These are phyloP conservation scores for Anguilla obscura DNA, from an alignment of 2,797 vertebrate species.

Conservation along the genomic window DNA sequence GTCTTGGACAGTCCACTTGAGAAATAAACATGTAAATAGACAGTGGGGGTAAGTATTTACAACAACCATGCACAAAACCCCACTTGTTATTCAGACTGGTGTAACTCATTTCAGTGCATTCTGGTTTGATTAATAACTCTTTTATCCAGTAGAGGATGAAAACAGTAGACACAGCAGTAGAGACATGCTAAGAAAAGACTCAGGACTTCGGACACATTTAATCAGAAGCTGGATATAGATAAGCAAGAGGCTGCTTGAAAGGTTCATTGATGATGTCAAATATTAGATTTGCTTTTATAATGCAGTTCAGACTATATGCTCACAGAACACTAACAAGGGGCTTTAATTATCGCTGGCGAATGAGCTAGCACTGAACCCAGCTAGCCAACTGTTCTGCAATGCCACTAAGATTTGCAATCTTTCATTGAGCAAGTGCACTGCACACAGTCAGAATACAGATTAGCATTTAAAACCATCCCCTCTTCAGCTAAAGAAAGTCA, in stretches of 20 bases:
- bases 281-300: neutral
- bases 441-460: constrained; percentile 28
- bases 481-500: constrained; percentile 57
- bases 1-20: too few species aligned
- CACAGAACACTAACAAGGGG: neutral
- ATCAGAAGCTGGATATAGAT: neutral
- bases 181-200: neutral
- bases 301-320: neutral
- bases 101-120: too few species aligned
- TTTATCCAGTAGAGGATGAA: too few species aligned
- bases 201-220: neutral
- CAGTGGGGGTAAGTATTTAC: too few species aligned
- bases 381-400: constrained; percentile 19
- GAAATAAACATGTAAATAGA: too few species aligned
- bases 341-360: constrained; percentile 25
- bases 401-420: constrained; percentile 25
- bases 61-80: too few species aligned
- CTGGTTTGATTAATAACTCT: too few species aligned
- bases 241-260: neutral
- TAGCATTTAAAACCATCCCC: constrained; percentile 29
- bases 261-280: neutral
- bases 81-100: too few species aligned
- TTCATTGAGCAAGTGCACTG: constrained; percentile 25
- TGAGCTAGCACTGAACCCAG: constrained; percentile 28
- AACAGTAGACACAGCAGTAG: too few species aligned